These are phyloP conservation scores for Apostichopus japonicus DNA, from an alignment of 35 echinoderm and acorn worm species.

Conservation along the genomic window DNA sequence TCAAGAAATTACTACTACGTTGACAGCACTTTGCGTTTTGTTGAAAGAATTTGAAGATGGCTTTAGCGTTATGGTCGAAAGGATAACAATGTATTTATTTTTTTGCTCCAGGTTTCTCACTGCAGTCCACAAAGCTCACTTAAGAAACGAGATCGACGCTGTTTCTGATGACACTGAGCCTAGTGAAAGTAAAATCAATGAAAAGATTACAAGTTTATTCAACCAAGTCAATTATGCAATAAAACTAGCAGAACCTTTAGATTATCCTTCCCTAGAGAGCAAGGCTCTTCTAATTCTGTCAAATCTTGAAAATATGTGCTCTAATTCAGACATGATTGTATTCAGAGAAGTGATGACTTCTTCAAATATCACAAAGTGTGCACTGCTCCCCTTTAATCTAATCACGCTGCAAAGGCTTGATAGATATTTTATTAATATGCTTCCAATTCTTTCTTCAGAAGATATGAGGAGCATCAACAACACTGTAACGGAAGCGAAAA, in stretches of 20 bases:
- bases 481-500: slow-evolving; percentile 20
- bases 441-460: neutral
- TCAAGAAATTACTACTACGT: neutral
- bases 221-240: neutral
- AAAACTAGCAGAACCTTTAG: slow-evolving; percentile 19
- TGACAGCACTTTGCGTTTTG: neutral
- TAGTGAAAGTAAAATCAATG: neutral
- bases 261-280: neutral
- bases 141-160: neutral
- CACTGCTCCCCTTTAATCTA: neutral
- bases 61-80: neutral
- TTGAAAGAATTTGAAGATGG: neutral
- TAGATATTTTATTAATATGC: slow-evolving; percentile 4
- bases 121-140: slow-evolving; percentile 14
- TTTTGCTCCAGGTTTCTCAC: slow-evolving; percentile 1
- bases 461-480: slow-evolving; percentile 29
- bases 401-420: slow-evolving; percentile 23
- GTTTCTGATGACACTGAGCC: neutral
- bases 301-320: neutral
- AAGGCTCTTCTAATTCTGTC: neutral
- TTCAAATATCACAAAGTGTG: no score
- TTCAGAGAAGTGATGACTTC: slow-evolving; percentile 15
- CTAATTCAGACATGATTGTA: neutral
- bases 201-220: neutral
- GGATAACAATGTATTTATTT: slow-evolving; percentile 1